Conservation (phyloP, 2,797 vertebrate genomes). For the Pogonophryne albipinna region DNA sequence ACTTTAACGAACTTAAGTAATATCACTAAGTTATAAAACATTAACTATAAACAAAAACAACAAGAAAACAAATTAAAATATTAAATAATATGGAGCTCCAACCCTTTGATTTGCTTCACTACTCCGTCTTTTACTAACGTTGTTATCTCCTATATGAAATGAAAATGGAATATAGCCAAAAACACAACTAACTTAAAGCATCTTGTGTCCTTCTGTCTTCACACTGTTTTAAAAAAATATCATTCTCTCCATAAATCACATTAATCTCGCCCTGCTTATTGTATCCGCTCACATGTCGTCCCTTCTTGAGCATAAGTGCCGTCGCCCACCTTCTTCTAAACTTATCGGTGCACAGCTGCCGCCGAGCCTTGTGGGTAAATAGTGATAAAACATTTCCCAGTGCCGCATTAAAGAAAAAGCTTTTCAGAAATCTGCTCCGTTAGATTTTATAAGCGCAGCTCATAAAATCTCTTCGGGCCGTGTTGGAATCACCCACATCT, state of each 20-base stretch:
- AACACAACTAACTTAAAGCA: background rate
- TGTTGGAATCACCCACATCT: constrained; percentile 73
- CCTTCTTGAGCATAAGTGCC: constrained; percentile 57
- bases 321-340: constrained; percentile 69
- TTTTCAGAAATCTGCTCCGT: constrained; percentile 75
- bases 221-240: background rate
- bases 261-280: constrained; percentile 25
- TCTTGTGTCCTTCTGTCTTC: constrained; percentile 15
- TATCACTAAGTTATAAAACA: no score
- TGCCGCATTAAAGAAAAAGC: constrained; percentile 68
- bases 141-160: background rate
- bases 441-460: constrained; percentile 73
- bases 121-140: no score
- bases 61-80: no score
- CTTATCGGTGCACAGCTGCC: constrained; percentile 69
- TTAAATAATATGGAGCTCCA: no score
- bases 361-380: constrained; percentile 70
- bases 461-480: constrained; percentile 77
- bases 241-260: constrained; percentile 20
- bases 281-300: constrained; percentile 45
- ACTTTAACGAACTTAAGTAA: no score
- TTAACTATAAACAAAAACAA: no score
- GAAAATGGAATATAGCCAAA: background rate
- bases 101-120: no score
- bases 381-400: constrained; percentile 76